Evolutionary conservation across 2,797 vertebrate genomes (phyloP).

Genomic region (Oreortyx pictus): DNA sequence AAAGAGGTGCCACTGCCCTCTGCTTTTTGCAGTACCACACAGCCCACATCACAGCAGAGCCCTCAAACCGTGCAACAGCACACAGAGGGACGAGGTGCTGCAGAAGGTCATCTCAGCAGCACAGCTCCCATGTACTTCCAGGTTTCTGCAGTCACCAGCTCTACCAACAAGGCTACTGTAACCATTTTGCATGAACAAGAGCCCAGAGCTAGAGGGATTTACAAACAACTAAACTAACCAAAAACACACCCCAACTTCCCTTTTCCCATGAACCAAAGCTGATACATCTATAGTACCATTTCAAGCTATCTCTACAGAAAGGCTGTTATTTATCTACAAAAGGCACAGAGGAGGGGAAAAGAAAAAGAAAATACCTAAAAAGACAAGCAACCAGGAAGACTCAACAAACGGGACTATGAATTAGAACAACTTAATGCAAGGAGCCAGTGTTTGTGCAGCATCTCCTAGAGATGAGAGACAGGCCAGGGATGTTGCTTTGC

Average conservation of each 20-base stretch:
- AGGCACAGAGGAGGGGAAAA: neutral
- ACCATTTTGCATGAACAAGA: neutral
- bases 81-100: neutral
- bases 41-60: fast-evolving
- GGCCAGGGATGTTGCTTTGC: neutral
- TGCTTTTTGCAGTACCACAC: fast-evolving
- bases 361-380: neutral
- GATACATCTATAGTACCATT: neutral
- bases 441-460: neutral
- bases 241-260: neutral
- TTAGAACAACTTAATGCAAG: neutral
- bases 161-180: neutral
- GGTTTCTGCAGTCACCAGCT: neutral
- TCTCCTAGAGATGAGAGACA: neutral
- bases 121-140: fast-evolving
- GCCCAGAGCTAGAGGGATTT: neutral
- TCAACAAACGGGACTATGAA: neutral
- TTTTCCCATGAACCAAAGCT: constrained; percentile 29
- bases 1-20: neutral
- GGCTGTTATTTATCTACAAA: constrained; percentile 22
- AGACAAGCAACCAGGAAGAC: neutral
- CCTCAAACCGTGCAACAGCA: neutral
- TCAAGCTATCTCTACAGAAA: constrained; percentile 32
- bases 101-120: neutral
- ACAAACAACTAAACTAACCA: neutral